Base-by-base conservation (phyloP, 1,140 invertebrate species). In the Xylocopa sonorina region DNA sequence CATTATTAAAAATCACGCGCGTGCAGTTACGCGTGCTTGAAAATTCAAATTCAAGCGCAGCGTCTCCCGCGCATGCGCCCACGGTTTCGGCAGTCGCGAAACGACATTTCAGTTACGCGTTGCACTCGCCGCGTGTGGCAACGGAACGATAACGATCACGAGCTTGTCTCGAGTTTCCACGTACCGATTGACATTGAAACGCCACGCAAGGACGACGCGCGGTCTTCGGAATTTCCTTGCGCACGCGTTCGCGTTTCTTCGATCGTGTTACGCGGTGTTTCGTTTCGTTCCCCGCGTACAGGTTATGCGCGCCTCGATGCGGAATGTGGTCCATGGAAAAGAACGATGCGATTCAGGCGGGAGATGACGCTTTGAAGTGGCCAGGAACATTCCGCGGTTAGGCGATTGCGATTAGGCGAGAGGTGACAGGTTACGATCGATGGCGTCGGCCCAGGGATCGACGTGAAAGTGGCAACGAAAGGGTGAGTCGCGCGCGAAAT, bases 101-200 rank as follows among this genome's bases (percentile, higher is more conserved):
- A 69, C 34, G 27, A 24, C 51, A 60, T 60, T 32, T 21, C 58
- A 18, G 41, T 78, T 73, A 46, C 38, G 76, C 18, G 58, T 60
- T 27, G 38, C 1, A 29, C 32, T 48, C 21, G 41, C n/a, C 21
- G 14, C 12, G 48, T 55, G 38, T 24, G 16, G n/a, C 21, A 69
- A 50, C 38, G 32, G 5, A 50, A 32, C 51, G 81, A 71, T 84
- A 72, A 62, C 46, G 76, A 84, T 84, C 82, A 16, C 41, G 73
- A 29, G 29, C 62, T 48, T 53, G 74, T 62, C 58, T 60, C 73
- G 79, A 50, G 64, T 75, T 74, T 83, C 60, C 69, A 69, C 51
- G 57, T 73, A 21, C 21, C 43, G 21, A 62, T 79, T 53, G 74
- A 53, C 75, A 82, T 84, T 84, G 80, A 72, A 67, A 27, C 63